A percentile compares a stretch with the other conserved stretches of the same genome.
These are phyloP conservation scores for Drosophila conformis DNA, from an alignment of 2,888 invertebrate genomes.

Conservation along the genomic window DNA sequence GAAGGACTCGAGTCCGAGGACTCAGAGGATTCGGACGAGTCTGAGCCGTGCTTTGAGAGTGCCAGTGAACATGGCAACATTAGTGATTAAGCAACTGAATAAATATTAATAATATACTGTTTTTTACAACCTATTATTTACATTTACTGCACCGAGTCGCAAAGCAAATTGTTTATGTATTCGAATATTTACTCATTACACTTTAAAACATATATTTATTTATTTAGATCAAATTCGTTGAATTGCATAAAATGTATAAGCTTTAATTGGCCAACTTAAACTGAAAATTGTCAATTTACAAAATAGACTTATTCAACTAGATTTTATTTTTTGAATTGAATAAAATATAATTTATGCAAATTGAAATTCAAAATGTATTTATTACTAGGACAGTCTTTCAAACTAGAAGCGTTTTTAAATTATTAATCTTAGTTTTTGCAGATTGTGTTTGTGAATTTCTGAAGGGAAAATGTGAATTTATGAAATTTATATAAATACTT, in stretches of 20 bases:
- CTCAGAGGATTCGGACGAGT: constrained; percentile 30
- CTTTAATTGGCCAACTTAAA: background rate
- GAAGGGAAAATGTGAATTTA: too few species aligned
- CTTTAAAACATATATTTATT: background rate
- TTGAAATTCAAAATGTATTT: background rate
- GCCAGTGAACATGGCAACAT: constrained; percentile 42
- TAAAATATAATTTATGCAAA: background rate
- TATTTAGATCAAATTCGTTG: background rate
- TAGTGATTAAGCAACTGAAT: constrained; percentile 15
- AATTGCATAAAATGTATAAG: background rate
- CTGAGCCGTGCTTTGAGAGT: constrained; percentile 41
- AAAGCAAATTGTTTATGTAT: background rate
- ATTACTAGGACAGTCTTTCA: background rate
- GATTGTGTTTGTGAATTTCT: background rate
- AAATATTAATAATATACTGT: background rate
- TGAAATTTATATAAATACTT: background rate
- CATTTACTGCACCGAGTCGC: background rate
- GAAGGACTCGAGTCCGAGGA: constrained; percentile 42
- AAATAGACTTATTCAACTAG: background rate
- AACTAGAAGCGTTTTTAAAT: background rate
- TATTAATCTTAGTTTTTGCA: background rate
- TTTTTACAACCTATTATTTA: background rate
- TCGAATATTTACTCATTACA: constrained; percentile 13
- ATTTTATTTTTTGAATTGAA: too few species aligned
- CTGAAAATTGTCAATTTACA: too few species aligned